phyloP scores from a whole-genome alignment of 2,888 invertebrate species.

The Epinotia bilunana region DNA sequence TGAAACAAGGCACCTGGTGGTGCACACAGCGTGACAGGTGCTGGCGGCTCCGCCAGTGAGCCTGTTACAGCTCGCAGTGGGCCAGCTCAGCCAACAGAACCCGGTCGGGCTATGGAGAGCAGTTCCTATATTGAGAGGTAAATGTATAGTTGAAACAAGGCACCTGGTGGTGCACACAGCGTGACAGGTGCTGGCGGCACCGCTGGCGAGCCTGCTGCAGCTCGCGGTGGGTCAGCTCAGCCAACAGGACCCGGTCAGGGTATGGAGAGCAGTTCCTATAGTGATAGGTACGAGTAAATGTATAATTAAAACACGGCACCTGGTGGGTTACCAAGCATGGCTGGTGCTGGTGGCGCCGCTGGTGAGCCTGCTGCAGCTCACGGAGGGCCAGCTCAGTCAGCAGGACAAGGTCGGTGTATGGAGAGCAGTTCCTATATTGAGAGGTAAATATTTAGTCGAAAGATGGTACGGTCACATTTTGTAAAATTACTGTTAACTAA shows the following conservation, averaged over 20 bases:
- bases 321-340: conserved; percentile 85
- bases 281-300: conserved; percentile 85
- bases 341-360: conserved; percentile 85
- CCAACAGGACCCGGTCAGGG: conserved; percentile 87
- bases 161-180: conserved; percentile 85
- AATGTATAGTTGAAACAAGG: conserved; percentile 76
- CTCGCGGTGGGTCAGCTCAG: conserved; percentile 87
- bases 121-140: conserved; percentile 87
- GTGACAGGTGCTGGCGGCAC: conserved; percentile 83
- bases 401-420: conserved; percentile 87
- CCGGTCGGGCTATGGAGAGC: conserved; percentile 88
- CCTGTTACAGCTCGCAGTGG: conserved; percentile 86
- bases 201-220: conserved; percentile 85
- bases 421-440: conserved; percentile 87
- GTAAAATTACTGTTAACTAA: no score
- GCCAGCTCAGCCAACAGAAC: conserved; percentile 87
- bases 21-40: conserved; percentile 84
- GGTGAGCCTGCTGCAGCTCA: conserved; percentile 85
- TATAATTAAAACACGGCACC: conserved; percentile 82
- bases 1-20: conserved; percentile 86
- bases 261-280: conserved; percentile 87
- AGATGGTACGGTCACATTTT: no score
- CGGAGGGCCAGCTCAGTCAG: conserved; percentile 87
- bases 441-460: conserved; percentile 71
- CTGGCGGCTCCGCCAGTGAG: conserved; percentile 85